A percentile compares a stretch with the other conserved stretches of the same genome.
These are phyloP conservation scores for Dexiosoma caninum DNA, from an alignment of 2,888 invertebrate genomes.

Conservation along the genomic window DNA sequence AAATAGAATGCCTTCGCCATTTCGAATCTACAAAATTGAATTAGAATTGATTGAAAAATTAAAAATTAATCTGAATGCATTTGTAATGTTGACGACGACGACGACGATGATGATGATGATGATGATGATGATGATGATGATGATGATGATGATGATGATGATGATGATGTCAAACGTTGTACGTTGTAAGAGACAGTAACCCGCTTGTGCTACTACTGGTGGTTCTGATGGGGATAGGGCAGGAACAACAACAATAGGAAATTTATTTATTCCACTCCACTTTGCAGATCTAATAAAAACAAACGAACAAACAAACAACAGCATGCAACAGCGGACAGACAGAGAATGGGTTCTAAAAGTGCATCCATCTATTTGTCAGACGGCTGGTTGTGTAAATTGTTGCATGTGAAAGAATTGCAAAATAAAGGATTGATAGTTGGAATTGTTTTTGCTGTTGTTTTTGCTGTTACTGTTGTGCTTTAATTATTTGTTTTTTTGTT, in stretches of 20 bases:
- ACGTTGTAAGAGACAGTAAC: slow-evolving; percentile 16
- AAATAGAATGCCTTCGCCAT: slow-evolving; percentile 46
- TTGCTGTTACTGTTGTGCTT: slow-evolving; percentile 15
- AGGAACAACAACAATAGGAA: background rate
- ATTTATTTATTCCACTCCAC: slow-evolving; percentile 11
- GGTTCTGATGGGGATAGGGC: background rate
- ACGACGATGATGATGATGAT: slow-evolving; percentile 6
- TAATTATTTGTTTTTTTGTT: slow-evolving; percentile 27
- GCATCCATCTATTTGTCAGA: slow-evolving; percentile 17
- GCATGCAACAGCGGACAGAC: slow-evolving; percentile 4
- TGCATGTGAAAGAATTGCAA: slow-evolving; percentile 26
- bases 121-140: slow-evolving; percentile 30
- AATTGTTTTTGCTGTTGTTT: no score
- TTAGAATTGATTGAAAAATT: slow-evolving; percentile 69
- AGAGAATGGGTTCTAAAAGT: background rate
- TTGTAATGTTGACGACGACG: slow-evolving; percentile 56
- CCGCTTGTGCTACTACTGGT: background rate
- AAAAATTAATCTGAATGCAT: slow-evolving; percentile 67
- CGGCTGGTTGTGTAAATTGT: slow-evolving; percentile 1
- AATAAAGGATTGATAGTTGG: slow-evolving; percentile 33
- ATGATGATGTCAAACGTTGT: slow-evolving; percentile 38
- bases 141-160: background rate
- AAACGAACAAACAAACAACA: no score
- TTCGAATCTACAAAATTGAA: slow-evolving; percentile 64
- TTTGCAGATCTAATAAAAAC: background rate